Evolutionary conservation across 1,140 invertebrate genomes (phyloP).

Genomic region (Apis florea): DNA sequence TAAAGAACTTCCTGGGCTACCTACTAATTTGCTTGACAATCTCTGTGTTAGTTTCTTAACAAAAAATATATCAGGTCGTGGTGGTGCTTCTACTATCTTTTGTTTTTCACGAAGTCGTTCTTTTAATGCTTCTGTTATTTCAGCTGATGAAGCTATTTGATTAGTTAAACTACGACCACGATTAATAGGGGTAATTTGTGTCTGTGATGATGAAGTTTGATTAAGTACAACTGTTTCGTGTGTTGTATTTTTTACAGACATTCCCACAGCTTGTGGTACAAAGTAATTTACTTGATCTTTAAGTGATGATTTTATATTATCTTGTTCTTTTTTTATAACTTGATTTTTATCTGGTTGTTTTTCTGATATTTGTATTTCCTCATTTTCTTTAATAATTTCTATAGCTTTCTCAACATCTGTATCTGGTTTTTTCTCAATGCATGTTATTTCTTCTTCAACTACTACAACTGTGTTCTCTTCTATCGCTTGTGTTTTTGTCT

Average conservation of each 20-base stretch:
- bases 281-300: conserved; percentile 26
- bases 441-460: conserved; percentile 53
- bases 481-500: conserved; percentile 58
- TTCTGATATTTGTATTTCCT: background rate
- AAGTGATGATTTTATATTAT: background rate
- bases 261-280: background rate
- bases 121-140: conserved; percentile 76
- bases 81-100: conserved; percentile 71
- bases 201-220: conserved; percentile 29
- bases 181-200: conserved; percentile 20
- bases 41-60: conserved; percentile 79
- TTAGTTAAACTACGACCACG: conserved; percentile 71
- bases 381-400: conserved; percentile 31
- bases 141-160: conserved; percentile 75
- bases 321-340: conserved; percentile 21
- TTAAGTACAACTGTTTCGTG: conserved; percentile 16
- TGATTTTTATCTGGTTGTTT: conserved; percentile 38
- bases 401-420: conserved; percentile 27
- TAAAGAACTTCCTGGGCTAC: conserved; percentile 56
- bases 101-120: conserved; percentile 76
- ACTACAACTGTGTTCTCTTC: conserved; percentile 44
- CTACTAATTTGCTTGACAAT: conserved; percentile 76
- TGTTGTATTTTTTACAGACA: conserved; percentile 14
- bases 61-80: conserved; percentile 78
- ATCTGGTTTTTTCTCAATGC: background rate